These are phyloP conservation scores for Pipistrellus kuhlii DNA, from an alignment of 2,797 vertebrate genomes.

Conservation along the genomic window DNA sequence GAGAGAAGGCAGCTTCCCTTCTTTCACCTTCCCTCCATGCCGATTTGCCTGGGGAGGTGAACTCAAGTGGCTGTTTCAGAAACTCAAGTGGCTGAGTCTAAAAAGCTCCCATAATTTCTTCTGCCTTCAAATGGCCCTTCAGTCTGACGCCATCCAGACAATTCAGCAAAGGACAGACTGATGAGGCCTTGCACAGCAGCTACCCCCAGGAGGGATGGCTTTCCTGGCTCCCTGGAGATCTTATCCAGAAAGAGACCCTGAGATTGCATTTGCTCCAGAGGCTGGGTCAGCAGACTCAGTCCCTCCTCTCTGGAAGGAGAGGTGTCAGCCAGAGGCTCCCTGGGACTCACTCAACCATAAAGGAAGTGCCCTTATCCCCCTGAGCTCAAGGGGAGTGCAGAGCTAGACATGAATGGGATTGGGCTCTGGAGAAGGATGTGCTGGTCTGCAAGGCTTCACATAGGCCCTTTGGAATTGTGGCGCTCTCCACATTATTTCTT, in stretches of 20 bases:
- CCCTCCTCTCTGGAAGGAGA: background rate
- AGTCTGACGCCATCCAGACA: background rate
- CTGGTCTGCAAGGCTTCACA: background rate
- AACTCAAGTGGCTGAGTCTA: conserved; percentile 32
- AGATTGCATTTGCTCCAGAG: background rate
- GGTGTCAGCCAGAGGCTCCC: background rate
- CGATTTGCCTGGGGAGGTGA: conserved; percentile 42
- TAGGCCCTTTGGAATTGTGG: background rate
- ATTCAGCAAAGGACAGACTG: background rate
- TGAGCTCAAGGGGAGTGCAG: background rate
- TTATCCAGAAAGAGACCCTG: background rate
- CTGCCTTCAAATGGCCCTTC: conserved; percentile 10
- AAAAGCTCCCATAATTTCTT: background rate
- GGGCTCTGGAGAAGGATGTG: background rate
- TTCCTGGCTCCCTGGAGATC: background rate
- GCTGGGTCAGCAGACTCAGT: background rate
- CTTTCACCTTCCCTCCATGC: conserved; percentile 7
- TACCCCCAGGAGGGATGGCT: background rate
- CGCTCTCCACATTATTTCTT: background rate
- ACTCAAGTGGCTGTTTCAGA: background rate
- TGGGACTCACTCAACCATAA: background rate
- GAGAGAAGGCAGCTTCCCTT: background rate
- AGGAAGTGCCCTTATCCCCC: background rate
- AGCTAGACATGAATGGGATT: background rate
- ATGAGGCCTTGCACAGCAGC: background rate